These are phyloP conservation scores for Xestobium rufovillosum DNA, from an alignment of 2,888 invertebrate species.

Conservation along the genomic window DNA sequence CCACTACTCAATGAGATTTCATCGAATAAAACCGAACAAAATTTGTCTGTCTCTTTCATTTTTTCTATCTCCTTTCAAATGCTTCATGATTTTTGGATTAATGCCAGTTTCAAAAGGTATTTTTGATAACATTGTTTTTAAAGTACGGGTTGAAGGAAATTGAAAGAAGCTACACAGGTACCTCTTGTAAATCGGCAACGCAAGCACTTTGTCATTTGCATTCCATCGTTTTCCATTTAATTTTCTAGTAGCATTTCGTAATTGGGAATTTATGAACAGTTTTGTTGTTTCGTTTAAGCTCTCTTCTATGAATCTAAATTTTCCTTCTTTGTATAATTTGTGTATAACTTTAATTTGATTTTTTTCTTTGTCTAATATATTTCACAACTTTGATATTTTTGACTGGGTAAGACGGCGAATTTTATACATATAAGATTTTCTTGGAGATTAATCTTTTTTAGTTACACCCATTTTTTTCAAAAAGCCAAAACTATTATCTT, in stretches of 20 bases:
- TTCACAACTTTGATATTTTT: background rate
- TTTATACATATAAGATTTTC: background rate
- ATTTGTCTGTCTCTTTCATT: conserved; percentile 9
- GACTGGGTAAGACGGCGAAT: too few species aligned
- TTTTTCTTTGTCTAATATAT: background rate
- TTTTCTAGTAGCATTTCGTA: background rate
- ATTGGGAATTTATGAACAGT: background rate
- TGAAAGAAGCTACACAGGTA: background rate
- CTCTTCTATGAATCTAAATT: too few species aligned
- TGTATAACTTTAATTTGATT: background rate
- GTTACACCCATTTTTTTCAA: background rate
- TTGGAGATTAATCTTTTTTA: background rate
- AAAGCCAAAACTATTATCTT: too few species aligned
- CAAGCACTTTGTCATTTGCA: background rate
- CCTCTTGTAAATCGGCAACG: conserved; percentile 1
- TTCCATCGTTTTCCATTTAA: background rate
- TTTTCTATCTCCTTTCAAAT: conserved; percentile 23
- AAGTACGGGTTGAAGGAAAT: background rate
- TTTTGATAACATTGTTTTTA: background rate
- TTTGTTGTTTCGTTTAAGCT: conserved; percentile 1
- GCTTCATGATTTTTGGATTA: conserved; percentile 11
- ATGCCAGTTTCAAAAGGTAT: conserved; percentile 5
- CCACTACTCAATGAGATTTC: conserved; percentile 11
- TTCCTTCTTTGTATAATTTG: background rate
- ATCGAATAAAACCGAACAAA: conserved; percentile 12